phyloP scores from a whole-genome alignment of 2,113 vertebrate species.

The Procavia capensis region DNA sequence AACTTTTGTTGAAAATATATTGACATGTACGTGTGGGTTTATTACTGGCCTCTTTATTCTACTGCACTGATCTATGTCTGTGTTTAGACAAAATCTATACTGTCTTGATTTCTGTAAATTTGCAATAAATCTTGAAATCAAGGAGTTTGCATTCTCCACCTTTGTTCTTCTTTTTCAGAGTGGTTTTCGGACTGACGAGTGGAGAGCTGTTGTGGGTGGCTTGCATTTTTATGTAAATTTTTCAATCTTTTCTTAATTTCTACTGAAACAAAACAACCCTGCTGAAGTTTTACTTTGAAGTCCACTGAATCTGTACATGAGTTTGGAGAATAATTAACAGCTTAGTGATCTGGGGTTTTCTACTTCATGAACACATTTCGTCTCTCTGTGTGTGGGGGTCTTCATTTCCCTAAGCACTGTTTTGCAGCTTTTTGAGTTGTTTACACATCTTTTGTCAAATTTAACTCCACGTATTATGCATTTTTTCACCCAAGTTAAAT shows the following conservation, averaged over 20 bases:
- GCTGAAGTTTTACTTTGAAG: neutral
- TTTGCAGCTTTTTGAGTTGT: neutral
- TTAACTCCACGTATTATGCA: neutral
- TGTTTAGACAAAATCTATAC: accelerated
- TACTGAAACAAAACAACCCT: neutral
- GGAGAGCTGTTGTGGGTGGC: neutral
- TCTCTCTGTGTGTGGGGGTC: neutral
- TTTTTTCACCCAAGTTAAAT: neutral
- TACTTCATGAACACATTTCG: accelerated
- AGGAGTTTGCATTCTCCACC: neutral
- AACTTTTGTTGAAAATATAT: neutral
- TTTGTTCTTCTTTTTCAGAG: neutral
- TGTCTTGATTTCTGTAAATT: neutral
- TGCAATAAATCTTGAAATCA: neutral
- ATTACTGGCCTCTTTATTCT: neutral
- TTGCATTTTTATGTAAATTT: neutral
- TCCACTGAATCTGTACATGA: neutral
- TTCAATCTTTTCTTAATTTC: neutral
- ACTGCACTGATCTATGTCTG: too few relatives aligned
- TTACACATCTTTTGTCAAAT: neutral
- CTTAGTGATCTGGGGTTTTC: neutral
- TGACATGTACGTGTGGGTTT: too few relatives aligned
- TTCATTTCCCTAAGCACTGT: neutral
- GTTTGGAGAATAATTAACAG: too few relatives aligned
- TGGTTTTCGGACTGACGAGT: neutral